Percentiles rank a stretch among this genome's conserved stretches.
phyloP scores from a whole-genome alignment of 2,113 vertebrate genomes.

The Mesembrinibis cayennensis region DNA sequence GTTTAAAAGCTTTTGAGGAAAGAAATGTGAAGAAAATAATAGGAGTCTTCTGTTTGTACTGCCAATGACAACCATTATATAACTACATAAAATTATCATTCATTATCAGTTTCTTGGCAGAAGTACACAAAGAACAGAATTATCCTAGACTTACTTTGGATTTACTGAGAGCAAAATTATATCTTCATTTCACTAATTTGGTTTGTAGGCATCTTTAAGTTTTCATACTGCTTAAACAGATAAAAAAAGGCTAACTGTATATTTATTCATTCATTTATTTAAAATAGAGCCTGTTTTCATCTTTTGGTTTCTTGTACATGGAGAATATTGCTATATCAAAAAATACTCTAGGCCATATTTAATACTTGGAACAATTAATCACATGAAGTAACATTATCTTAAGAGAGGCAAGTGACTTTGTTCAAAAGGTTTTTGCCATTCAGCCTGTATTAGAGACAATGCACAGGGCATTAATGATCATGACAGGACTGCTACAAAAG shows the following conservation, averaged over 20 bases:
- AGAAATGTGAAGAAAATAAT: background rate
- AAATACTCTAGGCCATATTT: background rate
- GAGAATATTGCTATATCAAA: background rate
- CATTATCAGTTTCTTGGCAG: conserved; percentile 5
- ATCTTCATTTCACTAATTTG: background rate
- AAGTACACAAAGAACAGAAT: background rate
- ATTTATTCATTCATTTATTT: background rate
- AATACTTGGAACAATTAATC: background rate
- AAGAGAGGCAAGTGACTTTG: background rate
- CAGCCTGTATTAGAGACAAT: background rate
- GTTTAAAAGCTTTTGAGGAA: background rate
- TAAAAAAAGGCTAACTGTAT: background rate
- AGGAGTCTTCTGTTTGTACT: background rate
- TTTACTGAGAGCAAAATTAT: background rate
- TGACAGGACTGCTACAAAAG: background rate
- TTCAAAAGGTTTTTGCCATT: background rate
- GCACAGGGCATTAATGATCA: background rate
- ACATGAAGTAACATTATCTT: background rate
- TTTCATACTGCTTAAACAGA: background rate
- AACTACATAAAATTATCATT: conserved; percentile 18
- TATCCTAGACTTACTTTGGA: background rate
- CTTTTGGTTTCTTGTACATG: background rate
- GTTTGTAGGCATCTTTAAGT: background rate
- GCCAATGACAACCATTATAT: background rate
- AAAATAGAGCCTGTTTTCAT: background rate